Percentiles rank a stretch among this genome's conserved stretches.
Conservation (phyloP, 2,888 invertebrate species). For the Dolichopus griseipennis region DNA sequence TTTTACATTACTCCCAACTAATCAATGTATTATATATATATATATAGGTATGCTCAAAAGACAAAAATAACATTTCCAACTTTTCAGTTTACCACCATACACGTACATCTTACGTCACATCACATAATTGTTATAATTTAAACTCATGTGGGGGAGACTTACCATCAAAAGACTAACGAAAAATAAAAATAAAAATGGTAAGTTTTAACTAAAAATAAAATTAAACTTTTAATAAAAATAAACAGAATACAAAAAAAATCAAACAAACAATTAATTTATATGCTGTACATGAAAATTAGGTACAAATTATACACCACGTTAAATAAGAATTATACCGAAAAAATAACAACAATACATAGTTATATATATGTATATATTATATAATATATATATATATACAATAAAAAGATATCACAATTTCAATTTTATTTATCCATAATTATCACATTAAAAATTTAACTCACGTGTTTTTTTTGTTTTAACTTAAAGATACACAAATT, state of each 20-base stretch:
- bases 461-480: neutral
- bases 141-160: neutral
- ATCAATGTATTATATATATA: too few relatives aligned
- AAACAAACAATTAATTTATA: neutral
- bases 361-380: too few relatives aligned
- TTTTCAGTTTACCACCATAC: too few relatives aligned
- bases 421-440: constrained; percentile 1
- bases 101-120: neutral
- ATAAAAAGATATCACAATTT: neutral
- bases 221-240: neutral
- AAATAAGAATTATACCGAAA: neutral
- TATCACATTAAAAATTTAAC: neutral
- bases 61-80: too few relatives aligned
- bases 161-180: too few relatives aligned
- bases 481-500: too few relatives aligned
- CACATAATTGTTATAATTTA: neutral
- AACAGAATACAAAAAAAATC: neutral
- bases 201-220: too few relatives aligned
- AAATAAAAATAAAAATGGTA: too few relatives aligned
- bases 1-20: too few relatives aligned
- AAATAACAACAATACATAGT: neutral
- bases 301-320: neutral
- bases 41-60: too few relatives aligned
- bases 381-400: neutral
- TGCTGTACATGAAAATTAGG: neutral